Base-by-base conservation (phyloP, 2,113 vertebrate species). In the Apteryx mantelli region DNA sequence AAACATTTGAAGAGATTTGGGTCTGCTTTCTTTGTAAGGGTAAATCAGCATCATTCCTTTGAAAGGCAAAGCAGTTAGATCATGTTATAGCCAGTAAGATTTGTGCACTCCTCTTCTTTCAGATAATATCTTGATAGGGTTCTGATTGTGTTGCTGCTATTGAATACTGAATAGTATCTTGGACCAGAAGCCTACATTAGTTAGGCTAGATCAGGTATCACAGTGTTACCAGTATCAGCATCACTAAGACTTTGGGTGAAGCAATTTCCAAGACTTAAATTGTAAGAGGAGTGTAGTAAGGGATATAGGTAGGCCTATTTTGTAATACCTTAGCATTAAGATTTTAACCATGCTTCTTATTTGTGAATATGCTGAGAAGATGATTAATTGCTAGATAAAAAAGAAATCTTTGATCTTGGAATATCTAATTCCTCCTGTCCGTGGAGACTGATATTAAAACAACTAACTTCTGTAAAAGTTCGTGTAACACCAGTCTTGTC, bases 371-470 rank as follows among this genome's bases (percentile, higher is more conserved):
- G 70, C 83, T 91, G 88, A 91, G 96, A 70, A 61, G 82, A 66
- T 68, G 74, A 93, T 96, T 97, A 97, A 94, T 96, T 82, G 75
- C 56, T 50, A 91, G 96, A 92, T 95, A 93, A 89, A 89, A 97
- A 93, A 90, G 56, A 82, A 69, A 24, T 66, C 78, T 83, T 95
- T 93, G 90, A 94, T 96, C 76, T 92, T 66, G 77, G 52, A 81
- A 58, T 86, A 40, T 64, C 46, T 90, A 60, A 88, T 88, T 32
- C 55, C 55, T 88, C 38, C 68, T 75, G 55, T 60, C 86, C 64
- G 2, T 21, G 14, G 90, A 92, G 92, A 63, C 22, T 55, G 68
- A 15, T 53, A 60, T 25, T 58, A 55, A 50, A 86, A 30, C 53
- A 91, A 25, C 4, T 22, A 58, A 81, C 24, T 77, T 66, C 11